Conservation (phyloP, 2,113 vertebrate genomes). For the Brevimyrus niger region DNA sequence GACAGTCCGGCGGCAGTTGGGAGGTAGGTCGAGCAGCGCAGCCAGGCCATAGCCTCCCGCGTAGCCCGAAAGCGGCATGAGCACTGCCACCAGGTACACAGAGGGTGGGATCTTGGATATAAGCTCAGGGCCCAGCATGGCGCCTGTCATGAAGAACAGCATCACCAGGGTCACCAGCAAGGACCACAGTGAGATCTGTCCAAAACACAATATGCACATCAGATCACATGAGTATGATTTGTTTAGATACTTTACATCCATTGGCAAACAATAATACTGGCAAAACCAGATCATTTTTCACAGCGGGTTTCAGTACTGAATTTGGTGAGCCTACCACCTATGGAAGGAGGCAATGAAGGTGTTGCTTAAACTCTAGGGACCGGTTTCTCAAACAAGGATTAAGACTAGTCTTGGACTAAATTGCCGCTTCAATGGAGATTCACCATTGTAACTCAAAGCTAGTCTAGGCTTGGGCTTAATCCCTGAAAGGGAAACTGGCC, state of each 20-base stretch:
- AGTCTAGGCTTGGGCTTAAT: no score
- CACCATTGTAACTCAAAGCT: no score
- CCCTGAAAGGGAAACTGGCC: no score
- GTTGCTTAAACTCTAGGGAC: background rate
- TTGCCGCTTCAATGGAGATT: no score
- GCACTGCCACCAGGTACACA: conserved; percentile 80
- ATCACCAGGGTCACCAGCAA: conserved; percentile 80
- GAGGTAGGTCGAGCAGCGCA: conserved; percentile 72
- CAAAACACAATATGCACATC: conserved; percentile 22
- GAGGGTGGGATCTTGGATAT: conserved; percentile 78
- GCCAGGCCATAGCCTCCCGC: conserved; percentile 84
- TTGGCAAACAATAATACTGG: background rate
- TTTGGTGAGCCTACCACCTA: background rate
- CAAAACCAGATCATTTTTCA: background rate
- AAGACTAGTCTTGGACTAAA: no score
- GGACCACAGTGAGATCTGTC: conserved; percentile 90
- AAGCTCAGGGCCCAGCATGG: conserved; percentile 86
- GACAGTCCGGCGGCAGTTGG: conserved; percentile 78
- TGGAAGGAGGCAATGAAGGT: background rate
- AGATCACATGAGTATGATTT: background rate
- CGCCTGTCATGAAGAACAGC: conserved; percentile 91
- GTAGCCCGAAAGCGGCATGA: conserved; percentile 87
- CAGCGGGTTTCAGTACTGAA: background rate
- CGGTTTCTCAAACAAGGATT: no score
- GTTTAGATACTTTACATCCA: background rate